Evolutionary conservation across 2,888 invertebrate genomes (phyloP), one percentile per base, ranked within the genome.

Genomic region (Phortica okadai): DNA sequence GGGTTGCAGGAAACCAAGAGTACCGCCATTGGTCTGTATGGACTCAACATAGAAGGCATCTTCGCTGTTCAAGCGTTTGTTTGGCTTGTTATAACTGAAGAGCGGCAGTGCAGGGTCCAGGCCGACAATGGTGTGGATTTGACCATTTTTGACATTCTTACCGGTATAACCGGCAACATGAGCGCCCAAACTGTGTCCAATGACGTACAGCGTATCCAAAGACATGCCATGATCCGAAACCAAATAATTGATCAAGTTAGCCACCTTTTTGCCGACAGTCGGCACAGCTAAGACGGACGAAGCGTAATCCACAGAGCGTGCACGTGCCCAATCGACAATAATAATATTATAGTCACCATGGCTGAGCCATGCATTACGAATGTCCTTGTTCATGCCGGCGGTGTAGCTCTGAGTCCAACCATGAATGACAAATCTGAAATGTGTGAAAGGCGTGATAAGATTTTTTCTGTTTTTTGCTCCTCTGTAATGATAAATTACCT

Each of bases 141-240:
- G 92, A 45, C 94, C 94, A 83, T 92, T 85, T 74, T 91, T 92
- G 0, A 93, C 91, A 81, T 92, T 92, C 79, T 93, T 93, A 4
- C 94, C 94, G 8, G 93, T 92, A 76, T 92, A 93, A 0, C 94
- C 94, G n/a, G 93, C 93, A 2, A 93, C 93, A 81, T 94, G 94
- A 0, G 94, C 93, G 0, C 94, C 94, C 76, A 94, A 90, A 78
- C 93, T 94, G 81, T 94, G 94, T 0, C 94, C 94, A 75, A 93
- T 93, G 6, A 91, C 74, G 92, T 92, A 87, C 91, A 93, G 82
- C 91, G 89, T 6, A 91, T 93, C 64, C 92, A 92, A 64, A 90
- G 88, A 25, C 91, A 92, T 14, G 91, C 93, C 75, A 91, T 92
- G 82, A 91, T 91, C 16, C 91, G 91, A 2, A 91, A 92, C 85